Conservation (phyloP, 2,888 invertebrate species). For the Galerucella nymphaeae region DNA sequence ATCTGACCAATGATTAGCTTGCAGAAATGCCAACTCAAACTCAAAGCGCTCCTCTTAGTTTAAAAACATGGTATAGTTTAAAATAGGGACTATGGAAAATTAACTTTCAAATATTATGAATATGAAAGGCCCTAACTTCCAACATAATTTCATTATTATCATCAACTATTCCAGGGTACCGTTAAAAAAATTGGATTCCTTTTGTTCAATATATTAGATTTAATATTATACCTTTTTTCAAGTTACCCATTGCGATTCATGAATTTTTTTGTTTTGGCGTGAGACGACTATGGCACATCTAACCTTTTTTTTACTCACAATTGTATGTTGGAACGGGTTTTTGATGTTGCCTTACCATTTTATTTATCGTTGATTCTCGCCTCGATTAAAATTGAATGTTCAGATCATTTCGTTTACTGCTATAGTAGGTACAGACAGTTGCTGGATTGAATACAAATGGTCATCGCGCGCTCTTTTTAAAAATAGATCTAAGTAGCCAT, state of each 20-base stretch:
- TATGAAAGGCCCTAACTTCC: too few species aligned
- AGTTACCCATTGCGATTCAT: not conserved
- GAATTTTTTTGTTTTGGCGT: not conserved
- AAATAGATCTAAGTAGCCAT: not conserved
- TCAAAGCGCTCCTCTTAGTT: too few species aligned
- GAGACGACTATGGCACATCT: conserved; percentile 25
- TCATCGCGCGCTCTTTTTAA: conserved; percentile 7
- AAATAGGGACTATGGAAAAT: too few species aligned
- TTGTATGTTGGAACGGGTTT: conserved; percentile 35
- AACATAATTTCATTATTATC: too few species aligned
- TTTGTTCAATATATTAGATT: too few species aligned
- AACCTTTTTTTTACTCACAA: conserved; percentile 17
- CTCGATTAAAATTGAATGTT: conserved; percentile 34
- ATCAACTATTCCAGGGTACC: too few species aligned
- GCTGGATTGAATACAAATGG: conserved; percentile 31
- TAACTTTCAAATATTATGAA: too few species aligned
- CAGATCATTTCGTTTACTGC: conserved; percentile 29
- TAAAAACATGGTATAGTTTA: too few species aligned
- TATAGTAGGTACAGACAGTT: conserved; percentile 31
- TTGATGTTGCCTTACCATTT: conserved; percentile 33
- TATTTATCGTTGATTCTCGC: conserved; percentile 40
- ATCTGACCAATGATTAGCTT: too few species aligned
- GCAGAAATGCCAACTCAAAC: too few species aligned
- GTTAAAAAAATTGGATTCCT: too few species aligned
- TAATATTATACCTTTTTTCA: not conserved